Evolutionary conservation across 2,113 vertebrate species (phyloP).

Genomic region (Pterocles burchelli): DNA sequence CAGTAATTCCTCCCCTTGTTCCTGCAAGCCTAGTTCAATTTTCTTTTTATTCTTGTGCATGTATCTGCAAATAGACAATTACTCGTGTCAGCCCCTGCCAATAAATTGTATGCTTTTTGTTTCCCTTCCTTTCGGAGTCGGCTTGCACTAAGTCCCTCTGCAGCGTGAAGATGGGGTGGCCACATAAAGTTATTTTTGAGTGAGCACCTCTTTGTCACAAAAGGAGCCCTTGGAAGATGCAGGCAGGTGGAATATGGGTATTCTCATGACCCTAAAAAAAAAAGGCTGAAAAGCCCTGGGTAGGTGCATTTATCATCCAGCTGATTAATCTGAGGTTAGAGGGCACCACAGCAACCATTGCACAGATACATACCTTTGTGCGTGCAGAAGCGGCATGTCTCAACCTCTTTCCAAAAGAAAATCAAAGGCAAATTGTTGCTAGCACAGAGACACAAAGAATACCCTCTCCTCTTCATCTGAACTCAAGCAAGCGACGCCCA

Average conservation of each 20-base stretch:
- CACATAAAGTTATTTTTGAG: slow-evolving; percentile 1
- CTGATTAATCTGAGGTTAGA: slow-evolving; percentile 34
- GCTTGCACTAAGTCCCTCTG: background rate
- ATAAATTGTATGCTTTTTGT: background rate
- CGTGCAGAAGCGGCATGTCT: background rate
- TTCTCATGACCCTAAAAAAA: slow-evolving; percentile 6
- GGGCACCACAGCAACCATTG: background rate
- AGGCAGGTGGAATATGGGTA: slow-evolving; percentile 29
- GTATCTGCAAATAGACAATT: slow-evolving; percentile 28
- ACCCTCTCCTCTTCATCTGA: slow-evolving; percentile 5
- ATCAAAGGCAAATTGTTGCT: slow-evolving; percentile 5
- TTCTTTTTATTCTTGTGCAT: slow-evolving; percentile 8
- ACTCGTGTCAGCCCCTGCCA: background rate
- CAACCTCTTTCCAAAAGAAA: slow-evolving; percentile 14
- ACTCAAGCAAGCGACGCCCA: slow-evolving; percentile 3
- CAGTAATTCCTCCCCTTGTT: background rate
- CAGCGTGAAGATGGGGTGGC: background rate
- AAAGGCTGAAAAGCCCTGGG: background rate
- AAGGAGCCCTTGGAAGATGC: slow-evolving; percentile 13
- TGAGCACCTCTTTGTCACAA: background rate
- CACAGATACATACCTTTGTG: background rate
- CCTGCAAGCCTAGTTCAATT: background rate
- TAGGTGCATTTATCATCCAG: slow-evolving; percentile 6
- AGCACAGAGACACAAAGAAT: slow-evolving; percentile 22
- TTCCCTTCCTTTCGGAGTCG: background rate